These are phyloP conservation scores for Micrasema longulum DNA, from an alignment of 1,140 invertebrate genomes.

Conservation along the genomic window DNA sequence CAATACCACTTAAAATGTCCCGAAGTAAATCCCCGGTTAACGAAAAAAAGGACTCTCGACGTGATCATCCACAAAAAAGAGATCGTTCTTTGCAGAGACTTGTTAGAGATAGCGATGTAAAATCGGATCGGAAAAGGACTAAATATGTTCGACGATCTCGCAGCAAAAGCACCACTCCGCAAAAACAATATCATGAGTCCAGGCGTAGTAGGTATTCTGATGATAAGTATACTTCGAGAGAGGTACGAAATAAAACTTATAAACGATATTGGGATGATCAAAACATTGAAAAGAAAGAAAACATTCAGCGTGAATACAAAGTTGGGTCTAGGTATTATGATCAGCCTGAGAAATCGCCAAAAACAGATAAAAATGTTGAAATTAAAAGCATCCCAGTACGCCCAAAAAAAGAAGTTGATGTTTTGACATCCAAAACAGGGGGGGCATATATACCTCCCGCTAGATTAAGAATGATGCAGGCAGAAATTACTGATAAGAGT, in stretches of 20 bases:
- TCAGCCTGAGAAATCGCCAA: constrained; percentile 34
- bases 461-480: constrained; percentile 93
- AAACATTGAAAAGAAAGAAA: constrained; percentile 21
- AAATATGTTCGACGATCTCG: not conserved
- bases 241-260: constrained; percentile 19
- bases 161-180: not conserved
- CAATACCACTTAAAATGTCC: constrained; percentile 32
- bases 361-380: not conserved
- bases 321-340: constrained; percentile 51
- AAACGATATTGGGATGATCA: constrained; percentile 44
- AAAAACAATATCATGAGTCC: not conserved
- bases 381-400: constrained; percentile 56
- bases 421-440: constrained; percentile 88
- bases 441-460: constrained; percentile 99
- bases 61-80: constrained; percentile 19
- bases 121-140: constrained; percentile 4
- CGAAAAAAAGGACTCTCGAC: not conserved
- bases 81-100: constrained; percentile 7
- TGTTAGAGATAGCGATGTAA: constrained; percentile 1
- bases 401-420: constrained; percentile 73
- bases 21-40: constrained; percentile 27
- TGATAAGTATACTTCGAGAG: constrained; percentile 4
- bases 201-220: constrained; percentile 9
- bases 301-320: constrained; percentile 34
- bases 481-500: constrained; percentile 92